These are phyloP conservation scores for Pachypanchax playfairii DNA, from an alignment of 2,113 vertebrate species.

Conservation along the genomic window DNA sequence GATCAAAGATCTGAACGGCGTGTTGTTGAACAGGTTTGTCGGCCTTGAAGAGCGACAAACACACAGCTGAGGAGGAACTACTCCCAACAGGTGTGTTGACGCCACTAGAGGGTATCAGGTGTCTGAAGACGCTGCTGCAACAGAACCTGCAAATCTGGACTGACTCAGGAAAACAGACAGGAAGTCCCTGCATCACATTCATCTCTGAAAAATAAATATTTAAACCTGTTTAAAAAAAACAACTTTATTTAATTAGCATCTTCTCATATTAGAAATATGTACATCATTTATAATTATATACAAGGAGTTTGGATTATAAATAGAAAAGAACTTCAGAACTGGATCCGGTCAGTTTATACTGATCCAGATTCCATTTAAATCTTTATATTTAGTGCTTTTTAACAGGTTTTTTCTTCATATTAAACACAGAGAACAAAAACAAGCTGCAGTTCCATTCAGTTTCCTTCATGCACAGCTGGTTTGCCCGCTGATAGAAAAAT, in stretches of 20 bases:
- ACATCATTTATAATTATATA: slow-evolving; percentile 34
- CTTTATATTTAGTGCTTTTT: slow-evolving; percentile 29
- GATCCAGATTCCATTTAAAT: neutral
- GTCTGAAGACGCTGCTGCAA: neutral
- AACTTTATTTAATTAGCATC: slow-evolving; percentile 23
- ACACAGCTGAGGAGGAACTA: neutral
- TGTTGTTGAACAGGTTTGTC: slow-evolving; percentile 35
- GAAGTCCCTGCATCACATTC: too few species aligned
- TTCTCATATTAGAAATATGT: slow-evolving; percentile 38
- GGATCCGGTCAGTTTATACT: too few species aligned
- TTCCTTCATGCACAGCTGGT: slow-evolving; percentile 3
- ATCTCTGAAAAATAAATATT: neutral
- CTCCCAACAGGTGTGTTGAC: slow-evolving; percentile 21
- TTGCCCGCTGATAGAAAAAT: slow-evolving; percentile 19
- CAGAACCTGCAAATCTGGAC: neutral
- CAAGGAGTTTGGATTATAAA: slow-evolving; percentile 25
- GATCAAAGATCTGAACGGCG: neutral
- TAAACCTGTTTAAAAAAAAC: neutral
- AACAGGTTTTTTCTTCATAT: slow-evolving; percentile 8
- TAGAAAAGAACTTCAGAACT: neutral
- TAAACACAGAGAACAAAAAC: slow-evolving; percentile 35
- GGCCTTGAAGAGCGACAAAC: neutral
- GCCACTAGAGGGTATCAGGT: slow-evolving; percentile 40
- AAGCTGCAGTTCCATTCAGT: too few species aligned
- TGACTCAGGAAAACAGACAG: neutral